Percentiles rank a stretch among this genome's conserved stretches.
Evolutionary conservation across 2,797 vertebrate species (phyloP).

Genomic region (Cynopterus sphinx): DNA sequence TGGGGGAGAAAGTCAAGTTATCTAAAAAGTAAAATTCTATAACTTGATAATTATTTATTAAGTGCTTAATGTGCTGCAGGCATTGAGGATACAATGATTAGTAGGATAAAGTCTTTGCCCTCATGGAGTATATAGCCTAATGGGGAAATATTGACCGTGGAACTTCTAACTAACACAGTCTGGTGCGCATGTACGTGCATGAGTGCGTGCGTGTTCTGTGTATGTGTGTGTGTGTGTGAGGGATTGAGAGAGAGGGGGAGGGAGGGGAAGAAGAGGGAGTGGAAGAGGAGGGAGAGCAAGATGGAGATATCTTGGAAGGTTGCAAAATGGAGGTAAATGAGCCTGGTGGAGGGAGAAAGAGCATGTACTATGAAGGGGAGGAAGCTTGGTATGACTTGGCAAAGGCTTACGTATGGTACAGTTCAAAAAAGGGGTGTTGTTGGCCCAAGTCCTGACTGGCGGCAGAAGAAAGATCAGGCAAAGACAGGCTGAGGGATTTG

Average conservation of each 20-base stretch:
- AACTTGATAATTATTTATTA: neutral
- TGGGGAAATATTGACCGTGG: neutral
- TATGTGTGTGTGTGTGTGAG: neutral
- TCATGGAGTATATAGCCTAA: neutral
- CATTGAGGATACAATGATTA: neutral
- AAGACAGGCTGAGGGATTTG: neutral
- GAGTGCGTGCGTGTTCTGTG: neutral
- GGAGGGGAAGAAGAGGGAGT: no score
- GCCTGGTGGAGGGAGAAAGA: neutral
- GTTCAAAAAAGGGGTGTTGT: neutral
- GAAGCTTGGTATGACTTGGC: neutral
- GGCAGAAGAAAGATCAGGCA: neutral
- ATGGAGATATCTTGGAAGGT: neutral
- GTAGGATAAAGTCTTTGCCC: neutral
- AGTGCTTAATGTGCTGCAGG: neutral
- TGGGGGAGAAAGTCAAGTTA: neutral
- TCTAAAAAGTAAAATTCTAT: conserved; percentile 28
- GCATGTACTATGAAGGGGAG: neutral
- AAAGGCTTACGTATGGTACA: neutral
- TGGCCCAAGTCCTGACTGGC: neutral
- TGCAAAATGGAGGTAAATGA: neutral
- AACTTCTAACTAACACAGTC: neutral
- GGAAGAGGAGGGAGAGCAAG: neutral
- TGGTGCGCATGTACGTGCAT: neutral
- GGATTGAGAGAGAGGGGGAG: neutral